phyloP scores from a whole-genome alignment of 2,797 vertebrate genomes.

The Galaxias olidus region DNA sequence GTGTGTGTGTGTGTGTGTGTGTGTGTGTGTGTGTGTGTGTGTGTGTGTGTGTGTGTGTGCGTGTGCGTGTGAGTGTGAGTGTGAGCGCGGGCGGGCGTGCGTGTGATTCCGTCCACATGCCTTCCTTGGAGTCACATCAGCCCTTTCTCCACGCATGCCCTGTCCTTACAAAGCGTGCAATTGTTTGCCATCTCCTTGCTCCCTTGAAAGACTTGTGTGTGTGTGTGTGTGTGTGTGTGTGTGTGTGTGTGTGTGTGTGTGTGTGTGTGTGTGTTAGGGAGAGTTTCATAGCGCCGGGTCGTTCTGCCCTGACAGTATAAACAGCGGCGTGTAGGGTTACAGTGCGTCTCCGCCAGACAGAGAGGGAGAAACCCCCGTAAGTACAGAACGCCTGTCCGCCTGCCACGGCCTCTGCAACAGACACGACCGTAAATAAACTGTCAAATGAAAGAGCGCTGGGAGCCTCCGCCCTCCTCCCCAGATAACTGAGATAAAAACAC shows the following conservation, averaged over 20 bases:
- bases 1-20: conserved; percentile 27
- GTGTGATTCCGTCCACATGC: not conserved
- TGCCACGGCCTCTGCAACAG: conserved; percentile 61
- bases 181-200: too few species aligned
- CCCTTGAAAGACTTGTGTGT: not conserved
- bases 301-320: conserved; percentile 71
- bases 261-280: conserved; percentile 32
- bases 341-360: conserved; percentile 18
- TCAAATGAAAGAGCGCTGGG: conserved; percentile 54
- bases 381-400: conserved; percentile 59
- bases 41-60: conserved; percentile 28
- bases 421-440: conserved; percentile 69
- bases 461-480: conserved; percentile 43
- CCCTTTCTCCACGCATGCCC: too few species aligned
- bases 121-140: too few species aligned
- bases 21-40: conserved; percentile 33
- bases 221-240: not conserved
- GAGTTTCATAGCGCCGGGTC: conserved; percentile 63
- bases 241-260: not conserved
- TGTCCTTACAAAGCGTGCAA: too few species aligned
- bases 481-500: conserved; percentile 68
- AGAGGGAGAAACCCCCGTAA: conserved; percentile 47
- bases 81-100: conserved; percentile 15
- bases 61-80: conserved; percentile 22
- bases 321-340: conserved; percentile 72